Evolutionary conservation across 2,888 invertebrate species (phyloP), one percentile per base, ranked within the genome.

Genomic region (Seladonia tumulorum): DNA sequence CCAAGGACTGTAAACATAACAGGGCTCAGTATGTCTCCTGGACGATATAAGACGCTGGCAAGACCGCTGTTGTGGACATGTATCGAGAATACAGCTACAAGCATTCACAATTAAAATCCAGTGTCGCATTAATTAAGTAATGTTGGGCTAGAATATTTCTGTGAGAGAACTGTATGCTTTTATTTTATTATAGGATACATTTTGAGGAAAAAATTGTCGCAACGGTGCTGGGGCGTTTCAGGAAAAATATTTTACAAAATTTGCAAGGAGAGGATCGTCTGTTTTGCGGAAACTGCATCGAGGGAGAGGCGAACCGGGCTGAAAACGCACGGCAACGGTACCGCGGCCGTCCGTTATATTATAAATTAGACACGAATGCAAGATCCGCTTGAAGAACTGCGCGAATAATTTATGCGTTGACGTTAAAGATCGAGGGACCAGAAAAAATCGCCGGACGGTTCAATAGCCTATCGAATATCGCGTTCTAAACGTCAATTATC

Each of bases 301-400:
- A 18, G 63, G 80, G 45, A 45, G 29, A 76, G 71, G 57, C 76
- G 60, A 70, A 49, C n/a, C 60, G 16, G 16, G 73, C 60, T 63
- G 71, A 82, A 85, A 82, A 82, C 76, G 53, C 82, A 29, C 68
- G 18, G 73, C 77, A 82, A 82, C 84, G 84, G 84, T 85, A 82
- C 47, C 71, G 53, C 18, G 14, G 35, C n/a, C 42, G 18, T 71
- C 78, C 71, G 82, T 82, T 82, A 85, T 78, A 82, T 85, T 85
- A 85, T 79, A 85, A 85, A 85, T 85, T 85, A 78, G 71, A 82
- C 66, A 63, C 82, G 84, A 78, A 85, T 78, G 29, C 25, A n/a
- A 75, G 84, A 76, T 75, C 70, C 84, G 84, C 84, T 72, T 76
- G 57, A 53, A 78, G 72, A 79, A 79, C 75, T n/a, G 39, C 75